Evolutionary conservation across 2,797 vertebrate genomes (phyloP).

Genomic region (Austrolebias charrua): DNA sequence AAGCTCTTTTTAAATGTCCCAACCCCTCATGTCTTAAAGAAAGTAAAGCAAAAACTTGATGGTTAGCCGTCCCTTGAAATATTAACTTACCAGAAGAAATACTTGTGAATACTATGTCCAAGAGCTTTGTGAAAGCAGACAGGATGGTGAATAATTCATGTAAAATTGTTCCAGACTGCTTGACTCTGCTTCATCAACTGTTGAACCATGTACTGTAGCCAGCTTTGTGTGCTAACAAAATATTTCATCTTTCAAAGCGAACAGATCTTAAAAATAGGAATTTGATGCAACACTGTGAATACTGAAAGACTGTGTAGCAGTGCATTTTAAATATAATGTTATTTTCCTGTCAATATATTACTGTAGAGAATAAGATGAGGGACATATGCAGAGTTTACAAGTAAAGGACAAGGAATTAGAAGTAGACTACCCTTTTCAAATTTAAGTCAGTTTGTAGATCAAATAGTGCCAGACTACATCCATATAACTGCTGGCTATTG

Average conservation of each 20-base stretch:
- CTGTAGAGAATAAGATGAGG: background rate
- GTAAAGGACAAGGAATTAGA: background rate
- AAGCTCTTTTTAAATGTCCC: conserved; percentile 38
- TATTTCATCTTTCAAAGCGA: conserved; percentile 40
- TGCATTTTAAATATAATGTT: no score
- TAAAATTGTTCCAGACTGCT: conserved; percentile 64
- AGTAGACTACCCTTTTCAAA: background rate
- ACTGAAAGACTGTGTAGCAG: background rate
- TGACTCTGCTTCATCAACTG: conserved; percentile 66
- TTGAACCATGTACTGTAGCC: conserved; percentile 55
- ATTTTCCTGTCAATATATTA: no score
- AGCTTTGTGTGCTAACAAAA: conserved; percentile 57
- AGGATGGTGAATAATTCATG: conserved; percentile 71
- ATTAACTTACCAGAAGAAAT: conserved; percentile 60
- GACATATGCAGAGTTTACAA: no score
- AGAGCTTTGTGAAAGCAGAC: conserved; percentile 65
- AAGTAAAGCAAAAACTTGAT: conserved; percentile 52
- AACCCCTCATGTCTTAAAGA: conserved; percentile 21
- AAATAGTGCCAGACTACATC: background rate
- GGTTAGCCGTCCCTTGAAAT: conserved; percentile 59
- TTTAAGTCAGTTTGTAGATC: background rate
- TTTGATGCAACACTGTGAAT: conserved; percentile 4
- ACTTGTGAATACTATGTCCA: conserved; percentile 67
- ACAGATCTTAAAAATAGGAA: conserved; percentile 18
- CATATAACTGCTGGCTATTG: no score